Conservation (phyloP, 2,113 vertebrate species). For the Toxotes jaculatrix region DNA sequence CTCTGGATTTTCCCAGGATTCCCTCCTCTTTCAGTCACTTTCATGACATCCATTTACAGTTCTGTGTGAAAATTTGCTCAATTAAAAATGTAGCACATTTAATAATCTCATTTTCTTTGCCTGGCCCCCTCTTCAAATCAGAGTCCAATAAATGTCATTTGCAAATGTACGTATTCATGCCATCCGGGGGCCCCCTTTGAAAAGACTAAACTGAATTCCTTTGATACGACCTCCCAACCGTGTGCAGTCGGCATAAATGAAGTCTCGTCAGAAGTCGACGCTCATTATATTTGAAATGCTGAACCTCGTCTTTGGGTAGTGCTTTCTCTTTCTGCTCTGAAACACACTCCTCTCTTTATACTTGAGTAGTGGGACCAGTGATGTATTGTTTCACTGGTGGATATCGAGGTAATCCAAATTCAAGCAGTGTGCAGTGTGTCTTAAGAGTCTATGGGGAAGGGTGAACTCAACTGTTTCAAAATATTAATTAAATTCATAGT, state of each 20-base stretch:
- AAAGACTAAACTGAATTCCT: constrained; percentile 77
- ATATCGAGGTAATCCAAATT: constrained; percentile 55
- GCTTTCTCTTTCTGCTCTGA: constrained; percentile 29
- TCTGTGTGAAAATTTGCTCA: constrained; percentile 61
- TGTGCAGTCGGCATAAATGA: constrained; percentile 72
- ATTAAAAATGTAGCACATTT: constrained; percentile 73
- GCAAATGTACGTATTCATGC: constrained; percentile 61
- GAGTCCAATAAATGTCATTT: constrained; percentile 62
- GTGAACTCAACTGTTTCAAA: constrained; percentile 43
- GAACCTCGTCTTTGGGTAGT: constrained; percentile 46
- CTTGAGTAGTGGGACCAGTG: constrained; percentile 36
- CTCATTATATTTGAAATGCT: constrained; percentile 76
- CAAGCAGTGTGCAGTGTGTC: constrained; percentile 31
- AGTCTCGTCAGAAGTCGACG: constrained; percentile 70
- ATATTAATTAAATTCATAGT: constrained; percentile 57
- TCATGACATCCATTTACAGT: constrained; percentile 45
- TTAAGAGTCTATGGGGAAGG: constrained; percentile 44
- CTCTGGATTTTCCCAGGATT: neutral
- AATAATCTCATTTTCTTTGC: constrained; percentile 69
- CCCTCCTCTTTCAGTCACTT: constrained; percentile 22
- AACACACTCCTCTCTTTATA: constrained; percentile 32
- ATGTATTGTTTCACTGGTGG: constrained; percentile 54
- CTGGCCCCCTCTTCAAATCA: constrained; percentile 62
- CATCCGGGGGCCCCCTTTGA: constrained; percentile 64
- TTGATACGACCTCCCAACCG: constrained; percentile 65